These are phyloP conservation scores for Chelonia mydas DNA, from an alignment of 2,797 vertebrate species.

Conservation along the genomic window DNA sequence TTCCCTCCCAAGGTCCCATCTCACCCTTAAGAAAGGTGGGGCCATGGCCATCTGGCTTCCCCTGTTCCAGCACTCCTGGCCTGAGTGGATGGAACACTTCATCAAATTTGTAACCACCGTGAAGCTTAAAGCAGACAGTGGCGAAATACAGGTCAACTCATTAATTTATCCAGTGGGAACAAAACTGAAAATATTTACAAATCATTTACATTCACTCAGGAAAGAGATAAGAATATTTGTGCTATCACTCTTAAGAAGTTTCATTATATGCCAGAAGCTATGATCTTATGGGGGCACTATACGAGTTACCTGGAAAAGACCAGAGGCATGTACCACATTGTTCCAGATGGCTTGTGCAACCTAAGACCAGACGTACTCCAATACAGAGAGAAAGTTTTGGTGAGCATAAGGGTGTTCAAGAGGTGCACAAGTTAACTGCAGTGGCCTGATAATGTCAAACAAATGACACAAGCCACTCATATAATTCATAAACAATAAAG, in stretches of 20 bases:
- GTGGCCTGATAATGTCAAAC: background rate
- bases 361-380: background rate
- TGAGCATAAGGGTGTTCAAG: background rate
- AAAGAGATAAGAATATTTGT: background rate
- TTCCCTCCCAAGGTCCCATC: too few relatives aligned
- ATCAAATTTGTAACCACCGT: background rate
- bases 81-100: background rate
- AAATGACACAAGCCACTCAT: background rate
- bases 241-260: too few relatives aligned
- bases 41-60: too few relatives aligned
- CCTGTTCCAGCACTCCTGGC: too few relatives aligned
- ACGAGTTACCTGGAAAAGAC: too few relatives aligned
- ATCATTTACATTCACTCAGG: background rate
- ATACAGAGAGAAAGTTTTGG: background rate
- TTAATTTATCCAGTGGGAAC: background rate
- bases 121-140: background rate
- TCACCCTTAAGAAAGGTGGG: too few relatives aligned
- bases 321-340: background rate
- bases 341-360: background rate
- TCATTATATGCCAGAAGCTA: background rate
- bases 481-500: background rate
- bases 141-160: background rate
- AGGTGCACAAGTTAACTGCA: background rate
- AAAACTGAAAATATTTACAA: background rate
- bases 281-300: background rate